Percentiles rank a stretch among this genome's conserved stretches.
Conservation (phyloP, 1,140 invertebrate genomes). For the Lordiphosa mommai region DNA sequence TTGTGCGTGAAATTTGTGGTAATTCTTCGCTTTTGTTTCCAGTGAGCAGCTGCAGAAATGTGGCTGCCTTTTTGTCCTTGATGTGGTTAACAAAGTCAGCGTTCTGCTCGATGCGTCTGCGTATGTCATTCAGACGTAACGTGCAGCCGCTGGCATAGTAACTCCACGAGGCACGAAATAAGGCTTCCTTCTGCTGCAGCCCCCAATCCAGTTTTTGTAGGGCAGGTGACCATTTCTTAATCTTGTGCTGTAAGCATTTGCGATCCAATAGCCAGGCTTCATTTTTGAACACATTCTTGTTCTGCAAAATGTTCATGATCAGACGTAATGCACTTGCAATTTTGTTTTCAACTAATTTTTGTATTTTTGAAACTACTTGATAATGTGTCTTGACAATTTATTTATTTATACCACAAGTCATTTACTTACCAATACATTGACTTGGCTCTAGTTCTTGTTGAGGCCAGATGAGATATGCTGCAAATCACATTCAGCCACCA, state of each 20-base stretch:
- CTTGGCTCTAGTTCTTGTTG: no score
- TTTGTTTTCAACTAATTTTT: background rate
- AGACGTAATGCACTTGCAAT: conserved; percentile 11
- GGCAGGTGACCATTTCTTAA: conserved; percentile 13
- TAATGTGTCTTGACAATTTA: background rate
- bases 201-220: conserved; percentile 10
- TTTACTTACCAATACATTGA: background rate
- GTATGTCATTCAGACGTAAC: conserved; percentile 22
- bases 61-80: background rate
- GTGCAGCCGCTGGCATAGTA: conserved; percentile 41
- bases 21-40: no score
- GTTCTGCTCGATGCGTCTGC: conserved; percentile 24
- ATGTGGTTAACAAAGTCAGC: conserved; percentile 9
- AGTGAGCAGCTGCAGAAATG: background rate
- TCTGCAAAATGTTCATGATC: conserved; percentile 18
- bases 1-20: background rate
- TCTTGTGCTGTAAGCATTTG: conserved; percentile 27
- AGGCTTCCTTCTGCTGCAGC: conserved; percentile 7
- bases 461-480: no score
- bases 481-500: no score
- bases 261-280: conserved; percentile 15
- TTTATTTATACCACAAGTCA: background rate
- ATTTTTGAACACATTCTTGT: background rate
- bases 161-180: conserved; percentile 35
- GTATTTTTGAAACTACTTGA: background rate